Base-by-base conservation (phyloP, 1,140 invertebrate species). In the Ptiloglossa arizonensis region DNA sequence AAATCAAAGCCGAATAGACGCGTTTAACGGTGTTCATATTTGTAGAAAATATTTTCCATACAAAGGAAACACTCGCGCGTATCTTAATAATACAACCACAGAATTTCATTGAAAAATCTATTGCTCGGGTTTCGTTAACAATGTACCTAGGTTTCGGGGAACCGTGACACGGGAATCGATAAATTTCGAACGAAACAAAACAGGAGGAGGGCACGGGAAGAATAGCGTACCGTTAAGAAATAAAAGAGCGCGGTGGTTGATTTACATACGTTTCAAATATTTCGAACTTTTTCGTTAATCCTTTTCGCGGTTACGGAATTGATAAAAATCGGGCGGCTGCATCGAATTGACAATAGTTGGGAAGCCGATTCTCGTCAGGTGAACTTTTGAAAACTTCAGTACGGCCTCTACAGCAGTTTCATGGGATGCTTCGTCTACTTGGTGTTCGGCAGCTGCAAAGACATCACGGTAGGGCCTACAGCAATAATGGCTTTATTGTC, bases 361-460 rank as follows among this genome's bases (percentile, higher is more conserved):
- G 59, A 79, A 73, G 27, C 32, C 24, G 35, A 64, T 41, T 69
- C 69, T 69, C 56, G 75, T 82, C 64, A 70, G 80, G 35, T 83
- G 67, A 80, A 83, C 73, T 84, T 81, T 84, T 81, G 44, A 56
- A 81, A 84, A 83, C 89, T 92, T 62, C 87, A 95, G 94, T 95
- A 95, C 90, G 96, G 95, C 48, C 89, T 96, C 9, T 96, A 96
- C 88, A 94, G 95, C 50, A 93, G 94, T 22, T 96, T 96, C 85
- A 94, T 95, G 93, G 95, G 95, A 17, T 94, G 94, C 85, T 95
- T 96, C 88, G 91, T 95, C 29, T 96, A 96, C 88, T 90, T 94
- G 29, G 80, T 96, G 59, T 93, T 96, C 74, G 96, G 96, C 3
- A 95, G 94, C 22, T 94, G 94, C 46, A 95, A 94, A 86, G 95